Base-by-base conservation (phyloP, 1,140 invertebrate species). In the Tetragnatha versicolor region DNA sequence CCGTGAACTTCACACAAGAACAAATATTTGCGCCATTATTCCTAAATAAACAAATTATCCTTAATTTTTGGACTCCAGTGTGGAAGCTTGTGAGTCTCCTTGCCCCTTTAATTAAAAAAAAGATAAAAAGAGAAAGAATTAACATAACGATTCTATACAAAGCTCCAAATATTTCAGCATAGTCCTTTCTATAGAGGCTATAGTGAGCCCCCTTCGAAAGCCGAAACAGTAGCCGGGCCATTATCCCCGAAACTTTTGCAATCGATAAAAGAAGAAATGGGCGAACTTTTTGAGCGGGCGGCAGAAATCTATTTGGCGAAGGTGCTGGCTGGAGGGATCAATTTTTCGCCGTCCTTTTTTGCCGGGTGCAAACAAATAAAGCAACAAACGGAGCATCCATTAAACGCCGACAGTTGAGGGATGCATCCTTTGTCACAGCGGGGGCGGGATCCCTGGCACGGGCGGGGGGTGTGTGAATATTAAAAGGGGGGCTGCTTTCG, bases 351-450 rank as follows among this genome's bases (percentile, higher is more conserved):
- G 35, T 72, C 60, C 45, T 49, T n/a, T 49, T 49, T 75, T 49
- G 35, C 33, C 45, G 70, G 53, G 7, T 75, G 72, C 72, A 75
- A 75, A 75, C 72, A 75, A 75, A 75, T 63, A 63, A 55, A 58
- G 53, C 39, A 72, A 31, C 60, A 72, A 72, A 72, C 53, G 60
- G 60, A 35, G 35, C 72, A 75, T 75, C 60, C 58, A 63, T 75
- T 75, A 75, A 63, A 75, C 35, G 42, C 61, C 61, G 72, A 75
- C 58, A 75, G 58, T 58, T 42, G 37, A 45, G 39, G 69, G 39
- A 60, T 60, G 29, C 25, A 45, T 63, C 39, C 63, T 75, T 63
- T 75, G 72, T 75, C 72, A 63, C 51, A 63, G 72, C 42, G 55
- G 58, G 42, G 72, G 72, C 42, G 72, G 60, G 55, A 31, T 35